Evolutionary conservation across 35 echinoderm and acorn worm species (phyloP), one percentile per base, ranked within the genome.

Genomic region (Patiria miniata): DNA sequence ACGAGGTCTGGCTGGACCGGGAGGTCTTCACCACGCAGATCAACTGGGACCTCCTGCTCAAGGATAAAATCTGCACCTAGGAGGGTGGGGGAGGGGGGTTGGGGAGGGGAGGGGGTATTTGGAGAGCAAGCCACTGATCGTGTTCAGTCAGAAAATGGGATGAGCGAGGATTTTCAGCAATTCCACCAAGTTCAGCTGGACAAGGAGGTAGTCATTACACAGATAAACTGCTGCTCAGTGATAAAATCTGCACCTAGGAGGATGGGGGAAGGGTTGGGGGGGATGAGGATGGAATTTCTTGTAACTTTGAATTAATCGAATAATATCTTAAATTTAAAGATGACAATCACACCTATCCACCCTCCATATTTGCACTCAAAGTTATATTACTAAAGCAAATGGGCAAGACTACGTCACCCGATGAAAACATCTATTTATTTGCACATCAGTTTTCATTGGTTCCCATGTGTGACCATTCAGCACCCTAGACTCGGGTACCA

Each of bases 1-100:
- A 99, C 81, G 93, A 99, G 47, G 93, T 91, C 16, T 99, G 96
- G 96, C 58, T 99, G 36, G 96, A 99, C 81, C 88, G 96, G 22
- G 96, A 99, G 68, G 96, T 99, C 69, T 99, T 99, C 65, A 89
- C 96, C 8, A 95, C 96, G 2, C 92, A 99, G 56, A 99, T 99
- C 47, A 91, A 99, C 83, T 99, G 96, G 96, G 96, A 99, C 51
- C 83, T 94, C 9, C 83, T 99, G 32, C 87, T 99, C 0, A 99
- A 91, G 51, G 96, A 99, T 44, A 94, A 93, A 33, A 90, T 97
- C 32, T 93, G 77, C 77, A 87, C 87, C 77, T 93, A 59, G 59
- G 68, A 40, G 77, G 19, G 42, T 8, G 18, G 68, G 12, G 76
- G 7, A 26, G 80, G 33, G 61, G 33, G 33, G 65, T 4, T 1